A percentile compares a stretch with the other conserved stretches of the same genome.
Evolutionary conservation across 1,140 invertebrate genomes (phyloP).

Genomic region (Adoxophyes honmai): DNA sequence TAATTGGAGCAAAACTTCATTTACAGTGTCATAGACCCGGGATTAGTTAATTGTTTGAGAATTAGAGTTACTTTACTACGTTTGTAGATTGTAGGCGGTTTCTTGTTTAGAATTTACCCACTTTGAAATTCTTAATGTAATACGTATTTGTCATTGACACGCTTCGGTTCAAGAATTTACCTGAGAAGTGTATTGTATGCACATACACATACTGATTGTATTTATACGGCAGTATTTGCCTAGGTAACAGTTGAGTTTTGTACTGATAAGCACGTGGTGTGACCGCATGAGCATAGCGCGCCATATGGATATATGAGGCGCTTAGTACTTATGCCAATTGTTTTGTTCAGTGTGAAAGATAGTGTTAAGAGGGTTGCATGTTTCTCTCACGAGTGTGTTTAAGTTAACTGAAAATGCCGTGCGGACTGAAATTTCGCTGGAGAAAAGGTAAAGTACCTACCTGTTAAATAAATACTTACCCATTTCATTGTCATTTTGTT

Average conservation of each 20-base stretch:
- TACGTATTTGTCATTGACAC: no score
- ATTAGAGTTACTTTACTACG: no score
- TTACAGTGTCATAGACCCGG: background rate
- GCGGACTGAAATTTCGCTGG: conserved; percentile 56
- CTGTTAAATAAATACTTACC: no score
- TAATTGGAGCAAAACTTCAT: conserved; percentile 4
- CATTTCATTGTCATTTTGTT: no score
- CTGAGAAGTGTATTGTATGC: background rate
- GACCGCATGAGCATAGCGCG: conserved; percentile 38
- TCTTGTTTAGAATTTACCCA: no score
- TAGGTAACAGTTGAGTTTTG: conserved; percentile 8
- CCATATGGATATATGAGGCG: conserved; percentile 4
- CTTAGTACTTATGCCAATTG: conserved; percentile 44
- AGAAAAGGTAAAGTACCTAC: conserved; percentile 51
- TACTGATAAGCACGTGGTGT: conserved; percentile 60
- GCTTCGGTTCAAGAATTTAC: no score
- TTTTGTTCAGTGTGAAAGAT: conserved; percentile 61
- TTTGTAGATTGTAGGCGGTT: no score
- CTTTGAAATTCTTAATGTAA: no score
- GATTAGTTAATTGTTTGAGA: background rate
- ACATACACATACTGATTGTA: background rate
- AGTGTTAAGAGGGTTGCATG: conserved; percentile 50
- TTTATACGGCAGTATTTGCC: background rate
- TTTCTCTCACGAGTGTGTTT: conserved; percentile 40
- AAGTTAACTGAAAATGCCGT: conserved; percentile 46